phyloP scores from a whole-genome alignment of 1,140 invertebrate species.

The Choristoneura fumiferana region DNA sequence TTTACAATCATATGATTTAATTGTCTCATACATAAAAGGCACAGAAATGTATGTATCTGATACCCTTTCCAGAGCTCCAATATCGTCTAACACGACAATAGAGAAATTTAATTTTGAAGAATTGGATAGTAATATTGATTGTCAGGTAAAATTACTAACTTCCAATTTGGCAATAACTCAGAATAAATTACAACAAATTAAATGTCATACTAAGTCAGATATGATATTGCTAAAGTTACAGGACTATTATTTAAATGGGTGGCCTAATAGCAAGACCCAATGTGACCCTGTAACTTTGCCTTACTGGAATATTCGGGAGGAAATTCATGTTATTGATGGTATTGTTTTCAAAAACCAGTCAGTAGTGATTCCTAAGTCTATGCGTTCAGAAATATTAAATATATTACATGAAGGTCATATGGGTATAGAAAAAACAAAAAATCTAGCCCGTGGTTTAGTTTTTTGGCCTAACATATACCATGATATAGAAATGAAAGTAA shows the following conservation, averaged over 20 bases:
- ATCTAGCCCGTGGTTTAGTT: constrained; percentile 52
- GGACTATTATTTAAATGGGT: constrained; percentile 45
- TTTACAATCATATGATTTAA: constrained; percentile 60
- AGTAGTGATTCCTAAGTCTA: too few relatives aligned
- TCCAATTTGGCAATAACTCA: constrained; percentile 27
- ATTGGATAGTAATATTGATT: constrained; percentile 30
- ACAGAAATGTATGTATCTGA: constrained; percentile 60
- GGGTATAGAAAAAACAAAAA: too few relatives aligned
- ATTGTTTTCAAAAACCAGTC: constrained; percentile 53
- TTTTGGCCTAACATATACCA: constrained; percentile 69
- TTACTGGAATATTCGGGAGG: too few relatives aligned
- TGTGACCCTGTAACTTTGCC: constrained; percentile 32
- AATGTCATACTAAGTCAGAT: constrained; percentile 40
- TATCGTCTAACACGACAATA: constrained; percentile 1
- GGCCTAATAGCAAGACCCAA: constrained; percentile 51
- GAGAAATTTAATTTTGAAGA: constrained; percentile 24
- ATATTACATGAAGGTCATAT: constrained; percentile 67
- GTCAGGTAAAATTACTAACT: constrained; percentile 35
- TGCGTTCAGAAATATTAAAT: constrained; percentile 52
- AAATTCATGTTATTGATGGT: constrained; percentile 39
- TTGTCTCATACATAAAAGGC: constrained; percentile 56
- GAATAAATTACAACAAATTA: constrained; percentile 38
- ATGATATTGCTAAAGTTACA: constrained; percentile 32
- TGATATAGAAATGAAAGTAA: constrained; percentile 64
- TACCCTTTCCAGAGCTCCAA: constrained; percentile 46